Evolutionary conservation across 2,113 vertebrate genomes (phyloP).

Genomic region (Pedionomus torquatus): DNA sequence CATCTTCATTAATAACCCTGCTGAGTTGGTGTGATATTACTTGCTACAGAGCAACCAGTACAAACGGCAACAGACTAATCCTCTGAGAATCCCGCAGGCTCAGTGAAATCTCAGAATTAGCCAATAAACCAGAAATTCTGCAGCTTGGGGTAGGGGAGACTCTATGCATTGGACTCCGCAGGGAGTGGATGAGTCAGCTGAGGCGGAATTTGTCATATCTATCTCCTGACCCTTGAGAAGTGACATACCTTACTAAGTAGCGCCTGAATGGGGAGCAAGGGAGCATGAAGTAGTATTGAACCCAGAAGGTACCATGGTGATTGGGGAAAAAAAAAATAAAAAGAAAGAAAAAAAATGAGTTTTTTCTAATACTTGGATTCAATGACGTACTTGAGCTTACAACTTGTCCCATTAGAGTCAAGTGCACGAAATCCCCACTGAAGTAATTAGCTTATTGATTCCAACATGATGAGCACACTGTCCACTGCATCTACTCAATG

Average conservation of each 20-base stretch:
- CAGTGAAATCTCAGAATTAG: not conserved
- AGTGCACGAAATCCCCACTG: not conserved
- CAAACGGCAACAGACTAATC: not conserved
- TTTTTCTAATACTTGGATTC: not conserved
- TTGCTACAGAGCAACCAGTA: not conserved
- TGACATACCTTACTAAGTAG: not conserved
- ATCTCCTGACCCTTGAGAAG: not conserved
- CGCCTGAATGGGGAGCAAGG: not conserved
- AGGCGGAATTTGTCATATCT: not conserved
- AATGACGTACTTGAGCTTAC: not conserved
- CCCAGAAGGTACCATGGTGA: not conserved
- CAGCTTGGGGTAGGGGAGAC: not conserved
- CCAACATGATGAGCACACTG: not conserved
- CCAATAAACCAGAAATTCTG: not conserved
- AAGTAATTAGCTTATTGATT: slow-evolving; percentile 22
- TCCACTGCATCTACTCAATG: not conserved
- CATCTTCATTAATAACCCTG: slow-evolving; percentile 1
- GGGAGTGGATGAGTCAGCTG: not conserved
- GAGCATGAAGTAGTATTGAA: not conserved
- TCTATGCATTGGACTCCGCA: not conserved
- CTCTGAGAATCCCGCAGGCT: not conserved
- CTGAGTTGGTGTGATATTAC: slow-evolving; percentile 22
- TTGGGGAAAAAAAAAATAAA: not conserved
- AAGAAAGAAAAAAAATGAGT: fast-evolving
- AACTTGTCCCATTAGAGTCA: not conserved